These are phyloP conservation scores for Adelognathus sp. DNA, from an alignment of 2,888 invertebrate genomes.

Conservation along the genomic window DNA sequence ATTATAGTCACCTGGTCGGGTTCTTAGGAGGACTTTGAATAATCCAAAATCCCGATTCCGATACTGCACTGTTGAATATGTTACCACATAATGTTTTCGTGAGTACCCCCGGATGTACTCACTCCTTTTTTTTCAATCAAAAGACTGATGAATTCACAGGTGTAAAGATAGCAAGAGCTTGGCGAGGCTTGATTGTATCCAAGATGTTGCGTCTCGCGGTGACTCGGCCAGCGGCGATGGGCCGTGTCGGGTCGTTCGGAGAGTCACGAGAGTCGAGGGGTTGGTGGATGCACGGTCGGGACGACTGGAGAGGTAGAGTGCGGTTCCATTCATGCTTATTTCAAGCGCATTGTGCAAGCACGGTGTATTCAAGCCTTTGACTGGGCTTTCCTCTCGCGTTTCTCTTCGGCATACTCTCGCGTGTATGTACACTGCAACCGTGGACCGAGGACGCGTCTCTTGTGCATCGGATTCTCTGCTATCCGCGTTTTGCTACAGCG, in stretches of 20 bases:
- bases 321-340: conserved; percentile 79
- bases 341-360: conserved; percentile 77
- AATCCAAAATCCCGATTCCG: too few species aligned
- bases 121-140: neutral
- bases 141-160: neutral
- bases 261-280: conserved; percentile 17
- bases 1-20: too few species aligned
- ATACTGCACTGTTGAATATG: too few species aligned
- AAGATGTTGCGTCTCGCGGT: conserved; percentile 62
- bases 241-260: conserved; percentile 57
- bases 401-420: conserved; percentile 54
- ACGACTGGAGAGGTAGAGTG: conserved; percentile 67
- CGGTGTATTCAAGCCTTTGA: conserved; percentile 77
- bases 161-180: conserved; percentile 8
- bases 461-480: conserved; percentile 19
- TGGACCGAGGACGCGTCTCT: conserved; percentile 51
- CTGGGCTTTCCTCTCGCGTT: conserved; percentile 70
- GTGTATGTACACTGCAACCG: conserved; percentile 34
- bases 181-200: conserved; percentile 19
- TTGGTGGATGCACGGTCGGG: conserved; percentile 27
- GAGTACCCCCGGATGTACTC: too few species aligned
- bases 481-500: conserved; percentile 15
- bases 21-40: too few species aligned
- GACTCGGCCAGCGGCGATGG: conserved; percentile 68
- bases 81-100: too few species aligned